Conservation (phyloP, 2,113 vertebrate species). For the Parus major region DNA sequence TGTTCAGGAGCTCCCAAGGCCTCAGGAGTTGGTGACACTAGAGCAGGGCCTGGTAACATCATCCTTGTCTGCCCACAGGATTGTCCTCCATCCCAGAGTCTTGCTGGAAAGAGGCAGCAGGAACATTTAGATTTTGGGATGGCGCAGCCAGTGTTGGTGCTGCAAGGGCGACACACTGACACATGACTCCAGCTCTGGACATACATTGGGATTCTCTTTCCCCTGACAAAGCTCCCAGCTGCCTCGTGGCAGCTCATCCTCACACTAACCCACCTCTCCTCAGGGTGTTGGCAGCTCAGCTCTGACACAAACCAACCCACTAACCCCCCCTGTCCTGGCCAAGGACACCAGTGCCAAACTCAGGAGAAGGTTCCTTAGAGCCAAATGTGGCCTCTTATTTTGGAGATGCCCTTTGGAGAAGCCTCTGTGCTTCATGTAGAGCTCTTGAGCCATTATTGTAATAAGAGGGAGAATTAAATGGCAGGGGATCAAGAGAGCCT, state of each 20-base stretch:
- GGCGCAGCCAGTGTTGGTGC: background rate
- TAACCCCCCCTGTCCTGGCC: background rate
- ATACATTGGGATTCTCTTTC: background rate
- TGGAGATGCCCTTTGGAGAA: background rate
- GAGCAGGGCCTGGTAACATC: background rate
- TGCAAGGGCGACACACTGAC: background rate
- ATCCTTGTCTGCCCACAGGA: background rate
- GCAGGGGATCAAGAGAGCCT: background rate
- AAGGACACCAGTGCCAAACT: background rate
- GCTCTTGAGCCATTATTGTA: background rate
- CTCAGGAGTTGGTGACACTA: background rate
- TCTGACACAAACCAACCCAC: accelerated
- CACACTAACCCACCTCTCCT: background rate
- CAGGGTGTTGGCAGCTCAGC: background rate
- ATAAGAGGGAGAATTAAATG: background rate
- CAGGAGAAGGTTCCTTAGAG: background rate
- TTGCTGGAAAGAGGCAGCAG: background rate
- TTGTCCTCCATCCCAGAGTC: background rate
- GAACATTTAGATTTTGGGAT: background rate
- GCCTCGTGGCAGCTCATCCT: background rate
- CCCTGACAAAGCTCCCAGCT: background rate
- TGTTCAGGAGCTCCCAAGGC: background rate
- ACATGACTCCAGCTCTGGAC: background rate
- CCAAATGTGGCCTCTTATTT: background rate
- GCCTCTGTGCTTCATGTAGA: background rate